Conservation (phyloP, 2,888 invertebrate species). For the Coremacera marginata region DNA sequence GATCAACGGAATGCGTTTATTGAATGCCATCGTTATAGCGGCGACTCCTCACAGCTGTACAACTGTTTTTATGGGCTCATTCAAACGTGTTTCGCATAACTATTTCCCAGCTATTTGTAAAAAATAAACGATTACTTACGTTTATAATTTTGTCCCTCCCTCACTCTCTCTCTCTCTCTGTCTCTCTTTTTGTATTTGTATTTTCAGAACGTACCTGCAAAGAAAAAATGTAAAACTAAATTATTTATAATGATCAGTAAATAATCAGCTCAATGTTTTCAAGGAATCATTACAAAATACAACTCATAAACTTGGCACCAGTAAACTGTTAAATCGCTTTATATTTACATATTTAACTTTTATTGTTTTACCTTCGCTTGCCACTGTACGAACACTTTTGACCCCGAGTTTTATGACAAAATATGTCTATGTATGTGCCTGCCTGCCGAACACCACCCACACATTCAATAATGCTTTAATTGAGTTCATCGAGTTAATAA, state of each 20-base stretch:
- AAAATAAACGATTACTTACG: background rate
- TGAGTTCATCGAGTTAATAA: slow-evolving; percentile 16
- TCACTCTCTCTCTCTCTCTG: background rate
- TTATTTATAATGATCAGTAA: background rate
- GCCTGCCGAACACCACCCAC: background rate
- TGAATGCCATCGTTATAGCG: too few species aligned
- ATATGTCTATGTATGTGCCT: background rate
- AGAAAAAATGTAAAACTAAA: background rate
- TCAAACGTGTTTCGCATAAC: background rate
- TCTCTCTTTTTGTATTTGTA: background rate
- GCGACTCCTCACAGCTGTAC: background rate
- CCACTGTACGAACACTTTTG: background rate
- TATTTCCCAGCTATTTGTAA: background rate
- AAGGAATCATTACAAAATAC: background rate
- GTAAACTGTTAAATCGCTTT: background rate
- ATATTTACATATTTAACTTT: background rate
- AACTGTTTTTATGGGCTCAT: slow-evolving; percentile 8
- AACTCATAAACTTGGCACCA: background rate
- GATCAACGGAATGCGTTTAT: too few species aligned
- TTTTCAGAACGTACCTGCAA: background rate
- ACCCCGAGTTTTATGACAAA: background rate
- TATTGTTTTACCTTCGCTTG: background rate
- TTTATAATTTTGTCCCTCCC: background rate
- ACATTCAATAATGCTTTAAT: background rate
- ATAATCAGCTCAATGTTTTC: background rate